Percentiles rank a stretch among this genome's conserved stretches.
These are phyloP conservation scores for Centropus unirufus DNA, from an alignment of 2,113 vertebrate species.

Conservation along the genomic window DNA sequence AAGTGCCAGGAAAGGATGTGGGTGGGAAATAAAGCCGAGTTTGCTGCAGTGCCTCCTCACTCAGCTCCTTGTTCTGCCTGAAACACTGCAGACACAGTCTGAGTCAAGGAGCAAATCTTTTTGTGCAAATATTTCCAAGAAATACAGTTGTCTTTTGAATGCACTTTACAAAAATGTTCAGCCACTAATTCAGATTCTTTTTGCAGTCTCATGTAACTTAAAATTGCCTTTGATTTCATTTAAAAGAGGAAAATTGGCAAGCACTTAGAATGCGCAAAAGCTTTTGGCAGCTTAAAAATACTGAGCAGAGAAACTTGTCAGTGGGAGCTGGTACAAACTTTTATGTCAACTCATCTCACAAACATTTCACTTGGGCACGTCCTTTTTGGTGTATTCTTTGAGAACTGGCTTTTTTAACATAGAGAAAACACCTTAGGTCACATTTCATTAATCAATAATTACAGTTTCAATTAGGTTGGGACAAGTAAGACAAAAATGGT, in stretches of 20 bases:
- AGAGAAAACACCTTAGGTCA: background rate
- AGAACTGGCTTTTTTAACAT: background rate
- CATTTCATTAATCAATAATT: background rate
- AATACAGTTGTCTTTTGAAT: slow-evolving; percentile 32
- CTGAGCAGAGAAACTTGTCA: slow-evolving; percentile 39
- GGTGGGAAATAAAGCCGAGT: slow-evolving; percentile 45
- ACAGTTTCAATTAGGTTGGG: background rate
- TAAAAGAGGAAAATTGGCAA: slow-evolving; percentile 20
- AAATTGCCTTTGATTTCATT: background rate
- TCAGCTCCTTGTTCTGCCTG: slow-evolving; percentile 35
- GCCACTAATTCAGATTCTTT: slow-evolving; percentile 17
- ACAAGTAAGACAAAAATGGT: background rate
- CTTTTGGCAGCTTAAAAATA: slow-evolving; percentile 47
- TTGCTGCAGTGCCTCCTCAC: slow-evolving; percentile 21
- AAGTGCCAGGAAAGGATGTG: slow-evolving; percentile 55
- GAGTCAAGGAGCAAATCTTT: slow-evolving; percentile 17
- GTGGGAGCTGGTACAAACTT: slow-evolving; percentile 26
- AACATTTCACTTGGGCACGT: background rate
- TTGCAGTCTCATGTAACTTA: slow-evolving; percentile 29
- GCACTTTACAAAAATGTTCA: slow-evolving; percentile 9
- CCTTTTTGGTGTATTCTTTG: background rate
- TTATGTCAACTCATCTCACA: slow-evolving; percentile 17
- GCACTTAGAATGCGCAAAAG: background rate
- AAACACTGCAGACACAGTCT: background rate
- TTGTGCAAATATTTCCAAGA: slow-evolving; percentile 51